A percentile compares a stretch with the other conserved stretches of the same genome.
Conservation (phyloP, 1,140 invertebrate genomes). For the Ptiloglossa arizonensis region DNA sequence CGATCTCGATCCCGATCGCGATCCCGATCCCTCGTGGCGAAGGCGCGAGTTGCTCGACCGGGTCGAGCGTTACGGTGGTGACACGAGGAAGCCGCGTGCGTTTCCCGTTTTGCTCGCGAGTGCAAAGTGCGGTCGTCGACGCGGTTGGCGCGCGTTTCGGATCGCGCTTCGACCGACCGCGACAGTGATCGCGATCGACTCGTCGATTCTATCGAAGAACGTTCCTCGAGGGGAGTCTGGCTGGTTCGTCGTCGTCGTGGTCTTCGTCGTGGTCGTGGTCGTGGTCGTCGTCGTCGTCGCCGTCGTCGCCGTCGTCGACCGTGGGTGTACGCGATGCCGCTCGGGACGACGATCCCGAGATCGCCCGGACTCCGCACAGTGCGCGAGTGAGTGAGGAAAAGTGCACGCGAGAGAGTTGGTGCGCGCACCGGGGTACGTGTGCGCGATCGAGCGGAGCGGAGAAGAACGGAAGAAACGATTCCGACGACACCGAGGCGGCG, state of each 20-base stretch:
- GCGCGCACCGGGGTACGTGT: conserved; percentile 11
- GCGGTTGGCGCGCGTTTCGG: background rate
- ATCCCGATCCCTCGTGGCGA: conserved; percentile 5
- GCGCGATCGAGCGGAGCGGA: too few relatives aligned
- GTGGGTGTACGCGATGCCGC: conserved; percentile 9
- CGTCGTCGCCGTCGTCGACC: background rate
- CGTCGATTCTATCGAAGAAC: background rate
- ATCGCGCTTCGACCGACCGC: background rate
- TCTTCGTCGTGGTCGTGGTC: too few relatives aligned
- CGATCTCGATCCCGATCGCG: background rate
- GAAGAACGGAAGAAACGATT: background rate
- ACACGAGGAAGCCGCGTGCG: background rate
- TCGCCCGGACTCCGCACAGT: background rate
- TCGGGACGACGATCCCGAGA: background rate
- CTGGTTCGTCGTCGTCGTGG: too few relatives aligned
- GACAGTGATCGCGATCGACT: background rate
- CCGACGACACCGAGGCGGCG: background rate
- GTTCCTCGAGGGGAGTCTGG: too few relatives aligned
- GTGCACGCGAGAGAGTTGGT: conserved; percentile 4
- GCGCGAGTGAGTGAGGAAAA: conserved; percentile 31
- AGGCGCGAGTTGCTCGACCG: background rate
- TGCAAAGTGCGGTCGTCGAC: conserved; percentile 5
- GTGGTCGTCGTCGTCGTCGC: too few relatives aligned
- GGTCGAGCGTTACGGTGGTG: conserved; percentile 4
- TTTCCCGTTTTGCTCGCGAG: background rate